Conservation (phyloP, 2,113 vertebrate genomes). For the Oreamnos americanus region DNA sequence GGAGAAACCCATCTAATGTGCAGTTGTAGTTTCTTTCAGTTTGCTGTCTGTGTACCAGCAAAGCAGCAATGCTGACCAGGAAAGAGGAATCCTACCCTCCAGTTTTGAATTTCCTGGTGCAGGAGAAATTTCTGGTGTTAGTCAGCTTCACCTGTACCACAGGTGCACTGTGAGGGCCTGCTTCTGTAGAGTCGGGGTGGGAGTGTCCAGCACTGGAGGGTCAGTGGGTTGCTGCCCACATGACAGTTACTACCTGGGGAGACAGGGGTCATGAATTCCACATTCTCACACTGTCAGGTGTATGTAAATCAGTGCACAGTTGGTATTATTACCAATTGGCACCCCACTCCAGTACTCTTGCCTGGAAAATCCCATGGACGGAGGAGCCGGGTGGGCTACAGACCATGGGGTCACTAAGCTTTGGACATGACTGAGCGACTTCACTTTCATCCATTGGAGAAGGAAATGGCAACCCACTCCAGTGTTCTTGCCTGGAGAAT, state of each 20-base stretch:
- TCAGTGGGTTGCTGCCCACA: neutral
- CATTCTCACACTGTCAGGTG: neutral
- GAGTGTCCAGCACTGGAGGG: neutral
- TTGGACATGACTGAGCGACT: rapidly evolving
- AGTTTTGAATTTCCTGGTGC: neutral
- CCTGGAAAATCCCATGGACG: neutral
- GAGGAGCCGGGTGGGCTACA: neutral
- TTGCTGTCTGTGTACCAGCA: neutral
- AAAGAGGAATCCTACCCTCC: neutral
- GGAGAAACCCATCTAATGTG: neutral
- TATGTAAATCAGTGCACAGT: neutral
- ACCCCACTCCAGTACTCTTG: neutral
- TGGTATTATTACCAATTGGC: neutral
- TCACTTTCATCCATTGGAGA: neutral
- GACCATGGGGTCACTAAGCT: neutral
- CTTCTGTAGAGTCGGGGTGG: rapidly evolving
- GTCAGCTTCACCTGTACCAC: neutral
- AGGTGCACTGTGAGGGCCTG: no score
- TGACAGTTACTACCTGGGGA: neutral
- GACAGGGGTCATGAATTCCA: neutral
- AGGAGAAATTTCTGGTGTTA: neutral
- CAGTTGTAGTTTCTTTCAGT: neutral
- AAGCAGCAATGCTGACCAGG: neutral
- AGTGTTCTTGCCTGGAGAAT: neutral
- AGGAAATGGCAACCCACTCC: neutral